These are phyloP conservation scores for Mactromeris polynyma DNA, from an alignment of 2,888 invertebrate species.

Conservation along the genomic window DNA sequence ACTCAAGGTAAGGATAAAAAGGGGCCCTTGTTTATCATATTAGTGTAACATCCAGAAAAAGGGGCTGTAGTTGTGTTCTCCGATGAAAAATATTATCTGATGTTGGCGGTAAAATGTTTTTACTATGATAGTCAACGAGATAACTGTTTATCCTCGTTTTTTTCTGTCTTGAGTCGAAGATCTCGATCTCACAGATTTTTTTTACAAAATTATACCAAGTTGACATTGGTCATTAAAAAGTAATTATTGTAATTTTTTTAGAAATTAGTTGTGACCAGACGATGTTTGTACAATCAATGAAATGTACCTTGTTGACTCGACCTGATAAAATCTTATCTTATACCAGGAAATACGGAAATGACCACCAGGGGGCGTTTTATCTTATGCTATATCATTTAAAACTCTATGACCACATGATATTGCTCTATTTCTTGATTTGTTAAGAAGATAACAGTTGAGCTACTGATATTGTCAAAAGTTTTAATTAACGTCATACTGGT, in stretches of 20 bases:
- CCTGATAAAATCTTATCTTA: constrained; percentile 17
- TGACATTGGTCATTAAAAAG: constrained; percentile 30
- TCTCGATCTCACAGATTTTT: too few relatives aligned
- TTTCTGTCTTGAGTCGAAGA: too few relatives aligned
- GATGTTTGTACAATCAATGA: not conserved
- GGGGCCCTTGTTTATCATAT: not conserved
- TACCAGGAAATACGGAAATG: constrained; percentile 1
- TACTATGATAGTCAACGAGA: too few relatives aligned
- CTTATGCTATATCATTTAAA: not conserved
- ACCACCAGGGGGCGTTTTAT: constrained; percentile 23
- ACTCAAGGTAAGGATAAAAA: constrained; percentile 93
- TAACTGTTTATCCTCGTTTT: too few relatives aligned
- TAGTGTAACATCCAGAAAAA: not conserved
- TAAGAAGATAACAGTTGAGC: constrained; percentile 6
- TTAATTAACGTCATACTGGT: constrained; percentile 39
- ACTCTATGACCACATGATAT: constrained; percentile 11
- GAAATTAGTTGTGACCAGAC: constrained; percentile 5
- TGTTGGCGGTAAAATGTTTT: too few relatives aligned
- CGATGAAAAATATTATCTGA: not conserved
- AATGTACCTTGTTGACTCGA: constrained; percentile 13
- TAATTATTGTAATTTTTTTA: constrained; percentile 16
- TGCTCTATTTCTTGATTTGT: not conserved
- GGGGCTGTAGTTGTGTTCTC: not conserved
- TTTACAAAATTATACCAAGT: not conserved
- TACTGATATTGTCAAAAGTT: constrained; percentile 27